Evolutionary conservation across 2,888 invertebrate genomes (phyloP).

Genomic region (Tinea pellionella): DNA sequence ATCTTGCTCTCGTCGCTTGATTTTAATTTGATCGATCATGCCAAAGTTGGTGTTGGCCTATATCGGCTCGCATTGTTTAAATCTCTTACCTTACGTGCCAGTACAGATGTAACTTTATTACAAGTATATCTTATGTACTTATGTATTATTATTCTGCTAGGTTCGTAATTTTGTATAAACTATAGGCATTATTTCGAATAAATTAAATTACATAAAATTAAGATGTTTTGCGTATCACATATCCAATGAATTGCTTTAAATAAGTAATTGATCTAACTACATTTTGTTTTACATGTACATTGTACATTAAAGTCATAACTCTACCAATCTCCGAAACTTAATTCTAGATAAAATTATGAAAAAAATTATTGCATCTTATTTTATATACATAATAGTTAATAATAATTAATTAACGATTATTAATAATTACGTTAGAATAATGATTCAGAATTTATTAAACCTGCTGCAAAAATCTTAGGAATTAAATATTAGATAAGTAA

Average conservation of each 20-base stretch:
- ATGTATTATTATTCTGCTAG: too few relatives aligned
- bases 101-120: too few relatives aligned
- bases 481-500: neutral
- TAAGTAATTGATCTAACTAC: conserved; percentile 57
- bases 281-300: conserved; percentile 57
- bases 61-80: too few relatives aligned
- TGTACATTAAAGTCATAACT: conserved; percentile 34
- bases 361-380: conserved; percentile 52
- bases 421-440: conserved; percentile 20
- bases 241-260: conserved; percentile 25
- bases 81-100: too few relatives aligned
- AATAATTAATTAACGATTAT: neutral
- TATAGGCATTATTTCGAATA: too few relatives aligned
- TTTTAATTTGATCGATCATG: too few relatives aligned
- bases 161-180: too few relatives aligned
- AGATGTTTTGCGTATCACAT: neutral
- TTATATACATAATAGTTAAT: conserved; percentile 5
- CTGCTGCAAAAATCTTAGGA: neutral
- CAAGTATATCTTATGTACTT: too few relatives aligned
- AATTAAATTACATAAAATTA: too few relatives aligned
- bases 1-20: too few relatives aligned
- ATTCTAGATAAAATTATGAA: conserved; percentile 42
- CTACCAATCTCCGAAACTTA: conserved; percentile 7
- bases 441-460: conserved; percentile 20
- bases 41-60: too few relatives aligned